Evolutionary conservation across 2,113 vertebrate genomes (phyloP).

Genomic region (Lota lota): DNA sequence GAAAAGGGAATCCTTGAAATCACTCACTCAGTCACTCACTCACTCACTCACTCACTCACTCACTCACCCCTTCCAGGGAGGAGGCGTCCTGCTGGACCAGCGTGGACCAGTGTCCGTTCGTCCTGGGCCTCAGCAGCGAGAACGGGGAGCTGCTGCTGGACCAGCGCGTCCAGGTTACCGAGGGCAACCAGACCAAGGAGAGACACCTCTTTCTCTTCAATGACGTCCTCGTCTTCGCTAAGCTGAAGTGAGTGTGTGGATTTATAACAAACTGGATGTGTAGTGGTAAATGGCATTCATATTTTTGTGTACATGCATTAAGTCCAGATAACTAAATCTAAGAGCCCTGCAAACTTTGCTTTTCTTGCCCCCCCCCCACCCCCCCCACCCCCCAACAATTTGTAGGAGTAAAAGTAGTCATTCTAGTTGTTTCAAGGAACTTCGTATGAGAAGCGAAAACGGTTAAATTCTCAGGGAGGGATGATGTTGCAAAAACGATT

Average conservation of each 20-base stretch:
- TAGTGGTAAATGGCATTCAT: not conserved
- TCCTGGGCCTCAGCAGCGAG: slow-evolving; percentile 64
- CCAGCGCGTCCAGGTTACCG: slow-evolving; percentile 60
- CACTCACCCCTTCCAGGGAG: slow-evolving; percentile 56
- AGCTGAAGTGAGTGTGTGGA: slow-evolving; percentile 65
- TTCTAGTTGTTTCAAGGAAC: too few species aligned
- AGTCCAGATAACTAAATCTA: too few species aligned
- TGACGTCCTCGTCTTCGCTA: slow-evolving; percentile 65
- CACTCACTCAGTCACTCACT: too few species aligned
- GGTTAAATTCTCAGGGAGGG: too few species aligned
- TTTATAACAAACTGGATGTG: not conserved
- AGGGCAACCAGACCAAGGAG: slow-evolving; percentile 61
- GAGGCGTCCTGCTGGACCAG: slow-evolving; percentile 50
- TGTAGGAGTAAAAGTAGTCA: too few species aligned
- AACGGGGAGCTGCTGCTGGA: slow-evolving; percentile 67
- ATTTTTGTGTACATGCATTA: too few species aligned
- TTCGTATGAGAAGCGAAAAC: too few species aligned
- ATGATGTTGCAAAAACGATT: too few species aligned
- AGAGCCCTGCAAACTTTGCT: too few species aligned
- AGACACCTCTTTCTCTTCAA: slow-evolving; percentile 73
- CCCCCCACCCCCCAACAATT: too few species aligned
- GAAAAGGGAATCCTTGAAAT: too few species aligned
- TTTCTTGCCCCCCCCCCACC: too few species aligned
- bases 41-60: not conserved
- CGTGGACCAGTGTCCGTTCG: slow-evolving; percentile 70